Evolutionary conservation across 2,888 invertebrate genomes (phyloP).

Genomic region (Linyphia triangularis): DNA sequence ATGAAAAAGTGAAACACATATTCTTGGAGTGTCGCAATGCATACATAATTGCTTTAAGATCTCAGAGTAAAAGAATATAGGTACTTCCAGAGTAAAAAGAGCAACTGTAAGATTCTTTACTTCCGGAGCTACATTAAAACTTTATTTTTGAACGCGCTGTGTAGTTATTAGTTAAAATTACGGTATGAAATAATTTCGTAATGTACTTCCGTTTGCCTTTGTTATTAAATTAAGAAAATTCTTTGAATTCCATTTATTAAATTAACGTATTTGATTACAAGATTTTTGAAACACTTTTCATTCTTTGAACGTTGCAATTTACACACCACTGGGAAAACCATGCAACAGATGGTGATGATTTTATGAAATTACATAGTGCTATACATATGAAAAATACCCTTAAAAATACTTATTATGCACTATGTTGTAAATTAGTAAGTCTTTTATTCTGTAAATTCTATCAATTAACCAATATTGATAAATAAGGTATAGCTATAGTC

Average conservation of each 20-base stretch:
- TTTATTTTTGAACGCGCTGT: not conserved
- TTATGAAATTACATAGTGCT: too few species aligned
- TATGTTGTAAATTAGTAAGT: too few species aligned
- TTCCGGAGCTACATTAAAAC: not conserved
- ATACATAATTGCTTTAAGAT: not conserved
- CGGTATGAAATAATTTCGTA: not conserved
- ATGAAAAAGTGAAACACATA: not conserved
- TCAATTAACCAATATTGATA: too few species aligned
- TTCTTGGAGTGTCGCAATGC: not conserved
- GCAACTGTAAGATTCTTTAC: not conserved
- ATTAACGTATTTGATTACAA: constrained; percentile 3
- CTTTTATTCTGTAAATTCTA: too few species aligned
- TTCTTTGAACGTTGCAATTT: too few species aligned
- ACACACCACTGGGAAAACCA: too few species aligned
- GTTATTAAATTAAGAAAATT: not conserved
- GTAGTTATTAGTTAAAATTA: constrained; percentile 14
- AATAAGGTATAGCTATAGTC: too few species aligned
- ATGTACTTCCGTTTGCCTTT: not conserved
- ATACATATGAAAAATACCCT: too few species aligned
- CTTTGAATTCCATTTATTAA: too few species aligned
- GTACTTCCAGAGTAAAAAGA: not conserved
- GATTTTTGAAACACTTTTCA: too few species aligned
- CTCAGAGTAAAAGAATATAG: not conserved
- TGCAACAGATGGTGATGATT: too few species aligned
- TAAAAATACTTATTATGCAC: too few species aligned